Evolutionary conservation across 2,797 vertebrate genomes (phyloP).

Genomic region (Alauda arvensis): DNA sequence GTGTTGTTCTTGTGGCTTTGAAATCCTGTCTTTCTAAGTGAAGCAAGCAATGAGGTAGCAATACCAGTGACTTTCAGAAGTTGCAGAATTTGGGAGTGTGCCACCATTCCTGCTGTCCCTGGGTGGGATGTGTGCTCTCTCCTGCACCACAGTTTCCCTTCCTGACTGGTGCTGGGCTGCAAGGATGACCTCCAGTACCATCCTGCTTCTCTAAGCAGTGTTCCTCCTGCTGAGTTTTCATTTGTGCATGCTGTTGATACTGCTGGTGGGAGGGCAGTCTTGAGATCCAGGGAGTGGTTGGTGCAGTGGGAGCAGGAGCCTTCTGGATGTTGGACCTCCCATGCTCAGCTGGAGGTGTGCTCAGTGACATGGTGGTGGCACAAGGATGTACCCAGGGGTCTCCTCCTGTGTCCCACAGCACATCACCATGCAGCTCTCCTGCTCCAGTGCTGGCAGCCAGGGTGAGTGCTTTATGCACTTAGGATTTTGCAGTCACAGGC

Average conservation of each 20-base stretch:
- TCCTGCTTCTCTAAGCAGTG: neutral
- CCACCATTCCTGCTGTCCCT: neutral
- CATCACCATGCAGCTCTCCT: rapidly evolving
- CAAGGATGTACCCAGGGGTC: neutral
- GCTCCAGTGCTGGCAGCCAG: neutral
- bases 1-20: neutral
- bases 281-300: rapidly evolving
- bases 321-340: rapidly evolving
- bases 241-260: neutral
- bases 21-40: neutral
- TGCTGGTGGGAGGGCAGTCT: neutral
- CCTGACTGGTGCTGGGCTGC: neutral
- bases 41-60: neutral
- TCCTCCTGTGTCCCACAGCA: rapidly evolving
- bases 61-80: neutral
- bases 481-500: neutral
- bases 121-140: neutral
- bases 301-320: neutral
- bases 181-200: neutral
- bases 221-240: neutral
- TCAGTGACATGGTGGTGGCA: rapidly evolving
- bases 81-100: neutral
- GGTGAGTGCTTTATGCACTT: rapidly evolving
- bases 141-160: neutral
- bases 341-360: rapidly evolving